Base-by-base conservation (phyloP, 2,113 vertebrate species). In the Pleuronectes platessa region DNA sequence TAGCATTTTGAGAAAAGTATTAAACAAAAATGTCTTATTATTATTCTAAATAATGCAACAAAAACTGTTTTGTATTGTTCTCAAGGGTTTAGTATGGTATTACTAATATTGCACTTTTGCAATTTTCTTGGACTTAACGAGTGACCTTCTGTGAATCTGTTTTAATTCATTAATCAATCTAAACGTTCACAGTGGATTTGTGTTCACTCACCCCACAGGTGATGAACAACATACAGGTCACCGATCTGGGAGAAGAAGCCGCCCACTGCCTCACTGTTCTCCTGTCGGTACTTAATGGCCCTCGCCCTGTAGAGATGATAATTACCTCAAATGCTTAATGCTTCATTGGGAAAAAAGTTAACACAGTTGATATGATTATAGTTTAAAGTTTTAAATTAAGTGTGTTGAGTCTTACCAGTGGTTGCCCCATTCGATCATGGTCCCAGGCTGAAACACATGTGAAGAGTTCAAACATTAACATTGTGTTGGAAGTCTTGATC, bases 371-470 rank as follows among this genome's bases (percentile, higher is more conserved):
- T 42, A 42, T 13, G 12, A 42, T 42, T 12, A 42, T 3, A 42
- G 11, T 42, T 31, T 42, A 14, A 54, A 54, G 17, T 15, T 18
- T 31, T 27, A 73, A 56, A 60, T 47, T 8, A 45, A 66, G 6
- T 1, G 18, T 17, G 12, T 27, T 40, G 12, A 51, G 17, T 67
- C 96, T 96, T 82, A 99, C 98, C 98, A 99, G 89, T 97, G 97
- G 88, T 99, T 99, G 49, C 98, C 98, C 97, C 98, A 99, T 84
- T 99, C 97, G 0, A 99, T 96, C 97, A 99, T 99, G 69, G 97
- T 99, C 67, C 98, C 98, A 5, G 98, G 97, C 97, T 99, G 92
- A 82, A 90, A 93, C 37, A 87, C 55, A 78, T 0, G 17, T 0
- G 2, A 68, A 5, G 58, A 63, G 24, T 24, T 59, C 2, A 37